These are phyloP conservation scores for Taeniopygia guttata DNA, from an alignment of 2,797 vertebrate genomes.

Conservation along the genomic window DNA sequence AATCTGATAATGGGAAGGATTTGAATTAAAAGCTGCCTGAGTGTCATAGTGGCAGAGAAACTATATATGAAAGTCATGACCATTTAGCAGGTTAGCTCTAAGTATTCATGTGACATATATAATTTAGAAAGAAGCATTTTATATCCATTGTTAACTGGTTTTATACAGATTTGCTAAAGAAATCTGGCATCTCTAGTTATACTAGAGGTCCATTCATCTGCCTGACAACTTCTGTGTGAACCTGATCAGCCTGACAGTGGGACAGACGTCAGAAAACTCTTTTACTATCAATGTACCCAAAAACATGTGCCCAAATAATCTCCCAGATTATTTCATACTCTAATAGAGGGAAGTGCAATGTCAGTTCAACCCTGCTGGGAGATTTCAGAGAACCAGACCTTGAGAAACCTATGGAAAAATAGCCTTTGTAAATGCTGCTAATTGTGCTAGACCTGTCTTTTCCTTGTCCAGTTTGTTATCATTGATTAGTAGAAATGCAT, in stretches of 20 bases:
- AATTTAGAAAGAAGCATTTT: neutral
- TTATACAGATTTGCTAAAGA: neutral
- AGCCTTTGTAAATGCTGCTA: neutral
- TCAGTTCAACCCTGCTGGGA: neutral
- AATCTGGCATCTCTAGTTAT: neutral
- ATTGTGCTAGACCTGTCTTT: neutral
- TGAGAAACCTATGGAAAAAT: neutral
- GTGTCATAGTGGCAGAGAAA: neutral
- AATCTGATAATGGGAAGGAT: neutral
- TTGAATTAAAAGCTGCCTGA: neutral
- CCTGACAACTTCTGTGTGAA: neutral
- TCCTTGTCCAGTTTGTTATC: neutral
- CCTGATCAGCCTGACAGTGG: neutral
- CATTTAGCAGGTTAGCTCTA: neutral
- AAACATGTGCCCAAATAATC: neutral
- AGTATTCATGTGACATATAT: neutral
- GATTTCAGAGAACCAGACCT: neutral
- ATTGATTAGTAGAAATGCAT: neutral
- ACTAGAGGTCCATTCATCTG: neutral
- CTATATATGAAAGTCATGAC: neutral
- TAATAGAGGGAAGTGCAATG: neutral
- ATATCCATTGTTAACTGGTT: neutral
- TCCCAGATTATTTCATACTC: neutral
- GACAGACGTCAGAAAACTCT: neutral
- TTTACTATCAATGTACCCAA: rapidly evolving